Evolutionary conservation across 2,113 vertebrate genomes (phyloP), one percentile per base, ranked within the genome.

Genomic region (Embiotoca jacksoni): DNA sequence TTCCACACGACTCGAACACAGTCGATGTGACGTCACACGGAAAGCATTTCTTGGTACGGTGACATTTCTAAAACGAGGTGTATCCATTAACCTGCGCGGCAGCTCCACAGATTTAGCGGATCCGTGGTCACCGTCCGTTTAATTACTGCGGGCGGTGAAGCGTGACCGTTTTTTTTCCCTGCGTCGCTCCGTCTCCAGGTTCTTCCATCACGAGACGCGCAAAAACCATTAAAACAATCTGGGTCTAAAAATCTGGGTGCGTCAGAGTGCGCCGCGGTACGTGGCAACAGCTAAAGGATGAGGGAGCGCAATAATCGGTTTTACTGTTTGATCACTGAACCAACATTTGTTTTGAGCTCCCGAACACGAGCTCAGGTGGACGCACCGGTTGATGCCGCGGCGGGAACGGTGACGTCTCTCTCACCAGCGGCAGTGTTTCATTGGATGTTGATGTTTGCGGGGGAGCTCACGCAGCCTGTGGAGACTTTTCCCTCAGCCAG

Each of bases 61-160:
- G 14, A 59, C 10, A 7, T 36, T 31, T 71, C 74, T 31, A 39
- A 70, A 72, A 10, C 30, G 6, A 8, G 4, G 31, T 37, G 10
- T 50, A 39, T 64, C 32, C 46, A 7, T 67, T 41, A 73, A 66
- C 72, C 60, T 71, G 72, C 2, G 32, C 41, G 50, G 41, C 60
- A 39, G 68, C 65, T 65, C 15, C 3, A 7, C 72, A 67, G 66
- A 86, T 88, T 72, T 10, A 33, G n/a, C 58, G 77, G 70, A 64
- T 58, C 63, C 73, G 50, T 78, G 84, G 88, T 75, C 84, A 78
- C 44, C 68, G 63, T 73, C 59, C 66, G 72, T 83, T 83, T 85
- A 81, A 87, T 85, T 75, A 81, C 61, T 15, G 46, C 57, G 57
- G 60, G 49, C 77, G 57, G 33, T 62, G 69, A 81, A 75, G 70